Evolutionary conservation across 2,113 vertebrate genomes (phyloP).

Genomic region (Strigops habroptila): DNA sequence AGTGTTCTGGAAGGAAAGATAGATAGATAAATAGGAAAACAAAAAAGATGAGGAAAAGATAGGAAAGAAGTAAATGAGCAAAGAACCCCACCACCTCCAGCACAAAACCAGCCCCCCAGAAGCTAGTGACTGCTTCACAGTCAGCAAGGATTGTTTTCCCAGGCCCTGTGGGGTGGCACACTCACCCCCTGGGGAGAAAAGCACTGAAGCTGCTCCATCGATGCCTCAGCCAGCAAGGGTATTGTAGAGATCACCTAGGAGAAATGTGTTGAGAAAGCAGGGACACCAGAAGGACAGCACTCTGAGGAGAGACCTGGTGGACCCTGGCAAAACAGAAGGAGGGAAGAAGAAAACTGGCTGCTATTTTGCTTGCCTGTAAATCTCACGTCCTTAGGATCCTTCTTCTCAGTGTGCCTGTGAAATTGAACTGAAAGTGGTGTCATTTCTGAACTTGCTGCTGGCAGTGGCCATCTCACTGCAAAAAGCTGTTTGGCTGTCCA

Average conservation of each 20-base stretch:
- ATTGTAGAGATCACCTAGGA: not conserved
- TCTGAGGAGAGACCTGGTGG: not conserved
- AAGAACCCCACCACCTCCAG: not conserved
- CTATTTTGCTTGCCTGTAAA: not conserved
- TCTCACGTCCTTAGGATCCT: not conserved
- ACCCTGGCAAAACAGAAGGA: not conserved
- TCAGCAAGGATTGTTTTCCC: not conserved
- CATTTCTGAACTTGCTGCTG: not conserved
- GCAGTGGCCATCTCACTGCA: not conserved
- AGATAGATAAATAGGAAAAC: not conserved
- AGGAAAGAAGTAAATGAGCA: not conserved
- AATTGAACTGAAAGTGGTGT: not conserved
- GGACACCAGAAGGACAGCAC: not conserved
- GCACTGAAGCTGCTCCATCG: not conserved
- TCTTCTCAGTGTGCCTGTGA: not conserved
- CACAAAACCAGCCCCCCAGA: not conserved
- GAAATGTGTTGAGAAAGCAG: not conserved
- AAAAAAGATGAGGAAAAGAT: not conserved
- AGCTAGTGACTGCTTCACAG: rapidly evolving
- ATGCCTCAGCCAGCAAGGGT: not conserved
- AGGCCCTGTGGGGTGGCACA: not conserved
- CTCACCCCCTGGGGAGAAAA: not conserved
- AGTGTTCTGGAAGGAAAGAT: not conserved
- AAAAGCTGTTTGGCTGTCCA: not conserved
- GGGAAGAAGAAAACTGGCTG: not conserved